Evolutionary conservation across 2,797 vertebrate genomes (phyloP).

Genomic region (Esox masquinongy): DNA sequence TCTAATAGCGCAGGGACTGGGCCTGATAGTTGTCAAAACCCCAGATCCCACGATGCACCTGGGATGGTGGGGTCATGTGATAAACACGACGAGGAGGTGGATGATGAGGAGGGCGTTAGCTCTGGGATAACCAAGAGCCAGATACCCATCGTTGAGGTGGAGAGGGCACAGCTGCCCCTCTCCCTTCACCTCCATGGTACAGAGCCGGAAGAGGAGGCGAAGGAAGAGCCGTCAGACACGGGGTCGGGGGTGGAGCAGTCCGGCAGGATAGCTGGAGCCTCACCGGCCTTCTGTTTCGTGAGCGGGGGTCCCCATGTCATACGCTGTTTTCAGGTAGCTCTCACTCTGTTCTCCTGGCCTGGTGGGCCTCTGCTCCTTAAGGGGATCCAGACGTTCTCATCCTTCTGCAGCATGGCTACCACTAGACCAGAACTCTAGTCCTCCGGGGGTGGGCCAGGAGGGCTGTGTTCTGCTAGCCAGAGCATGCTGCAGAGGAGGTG

Average conservation of each 20-base stretch:
- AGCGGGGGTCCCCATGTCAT: conserved; percentile 64
- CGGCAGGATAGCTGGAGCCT: conserved; percentile 52
- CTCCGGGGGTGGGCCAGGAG: background rate
- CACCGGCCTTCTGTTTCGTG: conserved; percentile 61
- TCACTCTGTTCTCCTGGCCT: conserved; percentile 27
- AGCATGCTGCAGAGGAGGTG: conserved; percentile 55
- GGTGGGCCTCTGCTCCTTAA: conserved; percentile 28
- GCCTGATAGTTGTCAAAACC: conserved; percentile 20
- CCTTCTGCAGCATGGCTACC: conserved; percentile 55
- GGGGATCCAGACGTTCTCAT: conserved; percentile 33
- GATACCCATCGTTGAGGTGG: conserved; percentile 60
- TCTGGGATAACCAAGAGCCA: conserved; percentile 47
- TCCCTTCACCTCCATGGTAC: conserved; percentile 31
- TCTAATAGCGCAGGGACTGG: conserved; percentile 35
- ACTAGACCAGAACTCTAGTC: background rate
- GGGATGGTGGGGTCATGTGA: conserved; percentile 46
- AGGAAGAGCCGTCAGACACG: conserved; percentile 43
- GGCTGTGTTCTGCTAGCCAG: background rate
- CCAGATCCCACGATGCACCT: conserved; percentile 25
- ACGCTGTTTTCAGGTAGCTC: conserved; percentile 74
- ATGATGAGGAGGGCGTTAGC: conserved; percentile 49
- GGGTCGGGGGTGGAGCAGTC: conserved; percentile 35
- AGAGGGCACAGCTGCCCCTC: conserved; percentile 44
- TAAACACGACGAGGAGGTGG: conserved; percentile 33
- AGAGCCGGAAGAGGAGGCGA: conserved; percentile 43